Evolutionary conservation across 1,140 invertebrate genomes (phyloP).

Genomic region (Papilio dardanus): DNA sequence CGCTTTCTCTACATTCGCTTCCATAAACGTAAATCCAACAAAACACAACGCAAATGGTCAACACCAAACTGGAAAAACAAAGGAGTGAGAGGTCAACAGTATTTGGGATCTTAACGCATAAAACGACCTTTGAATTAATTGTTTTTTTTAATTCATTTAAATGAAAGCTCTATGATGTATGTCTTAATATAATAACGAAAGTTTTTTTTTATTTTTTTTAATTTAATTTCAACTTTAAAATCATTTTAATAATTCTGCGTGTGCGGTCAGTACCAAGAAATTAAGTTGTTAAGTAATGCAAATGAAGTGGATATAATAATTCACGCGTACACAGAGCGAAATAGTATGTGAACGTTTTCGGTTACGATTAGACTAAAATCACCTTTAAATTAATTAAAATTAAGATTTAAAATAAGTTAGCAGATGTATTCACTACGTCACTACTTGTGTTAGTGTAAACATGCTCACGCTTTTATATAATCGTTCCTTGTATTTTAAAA

Average conservation of each 20-base stretch:
- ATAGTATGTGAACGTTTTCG: slow-evolving; percentile 28
- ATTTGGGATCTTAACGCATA: slow-evolving; percentile 24
- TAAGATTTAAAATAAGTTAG: slow-evolving; percentile 35
- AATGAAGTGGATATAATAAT: slow-evolving; percentile 66
- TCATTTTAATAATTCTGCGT: slow-evolving; percentile 36
- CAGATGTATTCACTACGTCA: background rate
- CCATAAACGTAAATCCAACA: slow-evolving; percentile 45
- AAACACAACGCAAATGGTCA: slow-evolving; percentile 37
- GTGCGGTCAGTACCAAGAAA: slow-evolving; percentile 57
- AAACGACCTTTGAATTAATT: background rate
- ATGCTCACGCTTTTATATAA: slow-evolving; percentile 37
- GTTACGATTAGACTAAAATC: slow-evolving; percentile 21
- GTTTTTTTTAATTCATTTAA: background rate
- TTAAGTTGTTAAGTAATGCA: slow-evolving; percentile 74
- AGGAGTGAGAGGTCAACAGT: slow-evolving; percentile 39
- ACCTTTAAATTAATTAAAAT: slow-evolving; percentile 8
- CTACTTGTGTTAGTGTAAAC: slow-evolving; percentile 17
- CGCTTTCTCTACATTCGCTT: slow-evolving; percentile 45
- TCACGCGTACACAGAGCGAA: slow-evolving; percentile 41
- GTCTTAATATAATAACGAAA: too few species aligned
- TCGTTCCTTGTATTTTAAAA: slow-evolving; percentile 21
- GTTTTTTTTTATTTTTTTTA: too few species aligned
- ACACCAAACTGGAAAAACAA: slow-evolving; percentile 48
- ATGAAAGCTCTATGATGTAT: background rate
- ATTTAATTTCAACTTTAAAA: slow-evolving; percentile 36